Conservation (phyloP, 2,797 vertebrate genomes). For the Melanotaenia pygmaea region DNA sequence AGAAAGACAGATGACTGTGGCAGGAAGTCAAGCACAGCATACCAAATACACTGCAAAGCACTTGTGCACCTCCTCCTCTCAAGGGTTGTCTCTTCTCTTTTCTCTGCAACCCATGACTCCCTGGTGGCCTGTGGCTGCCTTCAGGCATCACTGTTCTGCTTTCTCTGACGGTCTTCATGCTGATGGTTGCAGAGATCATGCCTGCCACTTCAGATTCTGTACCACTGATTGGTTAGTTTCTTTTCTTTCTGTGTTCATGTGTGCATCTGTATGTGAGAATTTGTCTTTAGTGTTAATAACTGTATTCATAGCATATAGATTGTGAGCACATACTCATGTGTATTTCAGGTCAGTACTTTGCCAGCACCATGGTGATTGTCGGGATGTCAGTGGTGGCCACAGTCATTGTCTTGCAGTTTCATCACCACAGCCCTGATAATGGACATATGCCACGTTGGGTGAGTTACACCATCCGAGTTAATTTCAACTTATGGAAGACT, state of each 20-base stretch:
- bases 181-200: conserved; percentile 88
- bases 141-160: conserved; percentile 86
- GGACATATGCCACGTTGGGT: conserved; percentile 85
- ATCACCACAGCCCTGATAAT: conserved; percentile 83
- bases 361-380: conserved; percentile 88
- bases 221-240: conserved; percentile 81
- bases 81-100: conserved; percentile 20
- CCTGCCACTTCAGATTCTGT: conserved; percentile 86
- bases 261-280: neutral
- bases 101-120: conserved; percentile 27
- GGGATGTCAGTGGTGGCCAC: conserved; percentile 88
- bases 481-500: neutral
- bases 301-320: neutral
- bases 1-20: conserved; percentile 41
- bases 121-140: conserved; percentile 46
- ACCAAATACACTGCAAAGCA: conserved; percentile 39
- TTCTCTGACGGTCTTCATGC: conserved; percentile 86
- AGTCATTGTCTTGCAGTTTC: conserved; percentile 85
- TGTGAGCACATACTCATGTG: neutral
- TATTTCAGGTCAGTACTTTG: conserved; percentile 85
- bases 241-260: neutral
- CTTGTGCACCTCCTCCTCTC: conserved; percentile 17
- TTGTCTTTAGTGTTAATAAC: neutral
- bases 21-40: conserved; percentile 39
- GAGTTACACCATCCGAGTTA: conserved; percentile 36